A percentile compares a stretch with the other conserved stretches of the same genome.
phyloP scores from a whole-genome alignment of 2,888 invertebrate species.

The Polydesmus complanatus region DNA sequence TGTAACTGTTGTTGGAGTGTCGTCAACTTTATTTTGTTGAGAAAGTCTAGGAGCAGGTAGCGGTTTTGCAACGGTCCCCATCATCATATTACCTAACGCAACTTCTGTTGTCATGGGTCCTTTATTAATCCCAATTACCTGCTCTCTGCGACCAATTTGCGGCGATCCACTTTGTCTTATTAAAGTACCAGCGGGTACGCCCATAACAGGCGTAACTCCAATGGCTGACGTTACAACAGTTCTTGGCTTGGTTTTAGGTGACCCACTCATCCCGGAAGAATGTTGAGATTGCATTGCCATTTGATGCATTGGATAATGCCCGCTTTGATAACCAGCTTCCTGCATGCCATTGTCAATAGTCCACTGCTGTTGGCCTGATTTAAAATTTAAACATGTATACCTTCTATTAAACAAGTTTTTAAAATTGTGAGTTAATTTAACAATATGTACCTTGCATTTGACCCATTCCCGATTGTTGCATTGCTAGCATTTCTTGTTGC shows the following conservation, averaged over 20 bases:
- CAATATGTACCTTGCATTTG: not conserved
- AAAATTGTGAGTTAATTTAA: not conserved
- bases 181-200: not conserved
- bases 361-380: not conserved
- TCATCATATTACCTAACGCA: not conserved
- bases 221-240: not conserved
- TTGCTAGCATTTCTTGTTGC: not conserved
- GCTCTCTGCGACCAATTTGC: not conserved
- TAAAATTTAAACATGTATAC: too few species aligned
- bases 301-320: not conserved
- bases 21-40: not conserved
- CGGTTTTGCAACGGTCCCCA: slow-evolving; percentile 2
- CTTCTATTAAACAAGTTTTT: too few species aligned
- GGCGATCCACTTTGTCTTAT: not conserved
- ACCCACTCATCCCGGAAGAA: slow-evolving; percentile 4
- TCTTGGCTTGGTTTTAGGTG: slow-evolving; percentile 9
- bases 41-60: slow-evolving; percentile 9
- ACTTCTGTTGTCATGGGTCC: not conserved
- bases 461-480: not conserved
- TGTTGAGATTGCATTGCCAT: not conserved
- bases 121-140: not conserved
- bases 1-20: slow-evolving; percentile 10
- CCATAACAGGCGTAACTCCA: not conserved
- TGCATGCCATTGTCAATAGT: not conserved
- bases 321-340: not conserved